These are phyloP conservation scores for Orientallactaga bullata DNA, from an alignment of 2,113 vertebrate species.

Conservation along the genomic window DNA sequence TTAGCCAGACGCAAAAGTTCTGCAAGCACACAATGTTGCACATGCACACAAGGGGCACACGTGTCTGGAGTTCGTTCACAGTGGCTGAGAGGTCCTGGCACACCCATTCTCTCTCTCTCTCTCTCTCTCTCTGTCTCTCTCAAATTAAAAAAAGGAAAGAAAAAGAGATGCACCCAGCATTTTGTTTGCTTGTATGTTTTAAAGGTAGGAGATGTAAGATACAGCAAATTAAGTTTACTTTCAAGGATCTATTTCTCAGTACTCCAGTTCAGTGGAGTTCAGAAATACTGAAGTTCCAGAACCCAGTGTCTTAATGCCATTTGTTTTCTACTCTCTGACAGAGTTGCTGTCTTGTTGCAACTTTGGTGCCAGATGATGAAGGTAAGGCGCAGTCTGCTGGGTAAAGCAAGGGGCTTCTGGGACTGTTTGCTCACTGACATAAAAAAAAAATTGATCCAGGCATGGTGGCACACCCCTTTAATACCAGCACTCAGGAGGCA, in stretches of 20 bases:
- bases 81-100: no score
- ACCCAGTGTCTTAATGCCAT: not conserved
- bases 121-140: no score
- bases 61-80: no score
- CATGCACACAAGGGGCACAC: no score
- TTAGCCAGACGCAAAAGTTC: no score
- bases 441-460: no score
- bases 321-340: constrained; percentile 23
- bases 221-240: not conserved
- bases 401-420: constrained; percentile 28
- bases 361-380: not conserved
- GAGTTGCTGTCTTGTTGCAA: not conserved
- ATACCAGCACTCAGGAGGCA: no score
- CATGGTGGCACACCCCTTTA: no score
- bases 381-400: not conserved
- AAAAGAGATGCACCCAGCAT: not conserved
- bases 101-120: no score
- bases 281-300: constrained; percentile 3
- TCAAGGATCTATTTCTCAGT: constrained; percentile 19
- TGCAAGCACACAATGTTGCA: no score
- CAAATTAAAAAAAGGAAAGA: no score
- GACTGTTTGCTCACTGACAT: constrained; percentile 3
- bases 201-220: not conserved
- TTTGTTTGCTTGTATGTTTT: constrained; percentile 31
- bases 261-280: not conserved